Percentiles rank a stretch among this genome's conserved stretches.
Conservation (phyloP, 2,113 vertebrate species). For the Mustela lutreola region DNA sequence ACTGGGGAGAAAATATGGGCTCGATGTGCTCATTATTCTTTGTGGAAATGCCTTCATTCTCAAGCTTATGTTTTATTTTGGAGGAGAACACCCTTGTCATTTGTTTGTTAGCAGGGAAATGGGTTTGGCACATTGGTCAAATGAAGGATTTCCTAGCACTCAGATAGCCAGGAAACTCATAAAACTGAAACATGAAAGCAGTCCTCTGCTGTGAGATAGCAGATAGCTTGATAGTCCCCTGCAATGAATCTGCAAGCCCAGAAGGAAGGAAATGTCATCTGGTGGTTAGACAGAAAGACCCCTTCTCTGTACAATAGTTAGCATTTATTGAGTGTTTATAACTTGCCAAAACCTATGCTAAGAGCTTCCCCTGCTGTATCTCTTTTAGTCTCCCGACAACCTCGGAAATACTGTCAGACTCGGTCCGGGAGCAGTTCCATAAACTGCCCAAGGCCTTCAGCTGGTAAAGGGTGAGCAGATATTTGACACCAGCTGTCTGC, state of each 20-base stretch:
- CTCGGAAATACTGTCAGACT: not conserved
- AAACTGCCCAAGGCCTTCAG: not conserved
- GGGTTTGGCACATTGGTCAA: slow-evolving; percentile 55
- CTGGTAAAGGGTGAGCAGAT: not conserved
- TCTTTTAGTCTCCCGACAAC: slow-evolving; percentile 40
- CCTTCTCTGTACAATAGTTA: not conserved
- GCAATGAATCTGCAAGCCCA: slow-evolving; percentile 68
- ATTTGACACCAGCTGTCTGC: not conserved
- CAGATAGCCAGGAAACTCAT: slow-evolving; percentile 74
- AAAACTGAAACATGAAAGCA: not conserved
- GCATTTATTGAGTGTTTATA: slow-evolving; percentile 70
- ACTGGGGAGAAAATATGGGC: slow-evolving; percentile 62
- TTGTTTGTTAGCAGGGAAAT: slow-evolving; percentile 72
- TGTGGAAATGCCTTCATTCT: slow-evolving; percentile 58
- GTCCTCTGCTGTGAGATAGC: slow-evolving; percentile 53
- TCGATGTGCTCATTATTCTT: slow-evolving; percentile 69
- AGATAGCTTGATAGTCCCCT: slow-evolving; percentile 68
- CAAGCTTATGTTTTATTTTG: slow-evolving; percentile 59
- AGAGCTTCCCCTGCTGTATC: not conserved
- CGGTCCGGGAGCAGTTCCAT: not conserved
- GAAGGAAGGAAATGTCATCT: slow-evolving; percentile 61
- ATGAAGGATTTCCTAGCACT: slow-evolving; percentile 77
- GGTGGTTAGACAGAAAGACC: slow-evolving; percentile 38
- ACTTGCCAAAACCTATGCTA: not conserved
- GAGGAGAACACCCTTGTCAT: slow-evolving; percentile 60